Base-by-base conservation (phyloP, 1,140 invertebrate species). In the Reticulitermes speratus region DNA sequence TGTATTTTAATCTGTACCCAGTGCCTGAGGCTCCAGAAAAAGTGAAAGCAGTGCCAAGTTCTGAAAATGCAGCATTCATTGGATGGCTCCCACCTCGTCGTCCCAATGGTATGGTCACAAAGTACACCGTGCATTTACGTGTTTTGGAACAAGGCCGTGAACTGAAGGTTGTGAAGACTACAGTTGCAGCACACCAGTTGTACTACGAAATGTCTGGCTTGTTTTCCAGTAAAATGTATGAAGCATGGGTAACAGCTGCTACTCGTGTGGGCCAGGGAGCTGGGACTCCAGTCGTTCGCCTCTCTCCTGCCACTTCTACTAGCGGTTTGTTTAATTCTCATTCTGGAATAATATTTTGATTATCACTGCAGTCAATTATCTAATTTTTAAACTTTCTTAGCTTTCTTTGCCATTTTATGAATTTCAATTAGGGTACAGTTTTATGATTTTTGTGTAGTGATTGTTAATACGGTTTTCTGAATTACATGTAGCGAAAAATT, bases 81-180 rank as follows among this genome's bases (percentile, higher is more conserved):
- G 95, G 95, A 87, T 97, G 96, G 96, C 91, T 95, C 86, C 94
- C 95, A 11, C 96, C 96, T 1, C 89, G 93, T 0, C 92, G 94
- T 82, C 94, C 94, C 1, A 97, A 97, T 89, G 96, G 96, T 6
- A 88, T 95, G 84, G 93, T 97, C 55, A 94, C 92, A 2, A 94
- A 95, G 89, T 97, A 96, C 89, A 96, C 94, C 84, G 93, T 97
- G 69, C 96, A 96, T 90, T 93, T 95, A 88, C 91, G 93, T 82
- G 91, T 93, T 59, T 89, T 93, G 85, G 93, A 93, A 86, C 92
- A 93, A 88, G 92, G 91, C 86, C 90, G 92, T 88, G 92, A 93
- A 90, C 90, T 92, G 86, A 92, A 91, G 89, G 91, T 81, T 44
- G 87, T 87, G 85, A 91, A 91, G 88, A 91, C 88, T 83, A 89